phyloP scores from a whole-genome alignment of 2,888 invertebrate genomes.

The Caenorhabditis sp. region DNA sequence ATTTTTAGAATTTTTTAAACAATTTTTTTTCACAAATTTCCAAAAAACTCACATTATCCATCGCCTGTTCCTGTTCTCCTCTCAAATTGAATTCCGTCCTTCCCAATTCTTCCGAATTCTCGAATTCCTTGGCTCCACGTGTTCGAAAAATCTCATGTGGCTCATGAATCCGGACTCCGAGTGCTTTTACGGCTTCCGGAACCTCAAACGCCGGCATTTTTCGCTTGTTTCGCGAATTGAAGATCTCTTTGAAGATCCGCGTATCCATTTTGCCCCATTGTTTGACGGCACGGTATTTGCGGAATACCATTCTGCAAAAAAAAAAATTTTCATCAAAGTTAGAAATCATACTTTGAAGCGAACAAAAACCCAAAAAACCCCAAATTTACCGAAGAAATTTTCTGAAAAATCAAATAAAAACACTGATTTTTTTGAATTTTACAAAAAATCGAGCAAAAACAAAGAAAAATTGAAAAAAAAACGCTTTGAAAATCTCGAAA shows the following conservation, averaged over 20 bases:
- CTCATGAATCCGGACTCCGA: slow-evolving; percentile 74
- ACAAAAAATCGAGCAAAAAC: background rate
- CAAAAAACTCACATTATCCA: slow-evolving; percentile 18
- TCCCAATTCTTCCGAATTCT: no score
- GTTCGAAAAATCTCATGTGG: slow-evolving; percentile 63
- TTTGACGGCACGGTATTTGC: slow-evolving; percentile 75
- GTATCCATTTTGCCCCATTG: slow-evolving; percentile 80
- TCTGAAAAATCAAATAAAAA: background rate
- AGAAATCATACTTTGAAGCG: no score
- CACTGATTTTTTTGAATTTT: no score
- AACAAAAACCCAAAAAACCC: no score
- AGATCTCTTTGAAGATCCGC: slow-evolving; percentile 78
- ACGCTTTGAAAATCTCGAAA: background rate
- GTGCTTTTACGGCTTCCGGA: slow-evolving; percentile 72
- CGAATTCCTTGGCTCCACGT: no score
- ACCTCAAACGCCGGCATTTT: slow-evolving; percentile 74
- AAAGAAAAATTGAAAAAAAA: background rate
- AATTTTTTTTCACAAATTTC: slow-evolving; percentile 1
- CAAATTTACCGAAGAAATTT: background rate
- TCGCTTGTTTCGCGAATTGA: slow-evolving; percentile 70
- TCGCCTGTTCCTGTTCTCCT: slow-evolving; percentile 15
- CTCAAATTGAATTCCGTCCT: no score
- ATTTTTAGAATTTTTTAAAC: background rate
- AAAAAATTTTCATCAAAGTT: background rate
- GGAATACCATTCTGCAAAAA: slow-evolving; percentile 73